Conservation (phyloP, 2,888 invertebrate genomes). For the Lycia hirtaria region DNA sequence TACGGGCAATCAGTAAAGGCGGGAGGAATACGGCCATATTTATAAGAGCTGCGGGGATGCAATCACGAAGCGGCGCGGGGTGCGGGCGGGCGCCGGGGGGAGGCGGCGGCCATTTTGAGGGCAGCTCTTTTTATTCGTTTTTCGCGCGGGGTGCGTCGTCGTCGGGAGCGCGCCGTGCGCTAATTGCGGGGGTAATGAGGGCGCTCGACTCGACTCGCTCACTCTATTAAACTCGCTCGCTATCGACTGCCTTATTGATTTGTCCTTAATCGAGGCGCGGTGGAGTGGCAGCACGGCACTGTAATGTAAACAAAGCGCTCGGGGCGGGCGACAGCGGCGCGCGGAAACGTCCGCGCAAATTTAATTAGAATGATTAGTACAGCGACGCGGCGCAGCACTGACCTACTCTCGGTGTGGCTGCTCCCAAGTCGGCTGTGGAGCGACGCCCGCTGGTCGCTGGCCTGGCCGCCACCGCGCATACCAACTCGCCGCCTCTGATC, state of each 20-base stretch:
- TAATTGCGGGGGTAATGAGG: slow-evolving; percentile 86
- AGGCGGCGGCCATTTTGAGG: slow-evolving; percentile 90
- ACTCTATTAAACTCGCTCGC: slow-evolving; percentile 83
- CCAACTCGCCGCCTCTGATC: slow-evolving; percentile 40
- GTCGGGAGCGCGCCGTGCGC: slow-evolving; percentile 82
- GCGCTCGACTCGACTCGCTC: slow-evolving; percentile 82
- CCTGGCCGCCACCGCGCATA: slow-evolving; percentile 32
- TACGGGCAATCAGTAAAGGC: slow-evolving; percentile 87
- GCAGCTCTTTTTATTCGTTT: slow-evolving; percentile 88
- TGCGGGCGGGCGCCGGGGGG: slow-evolving; percentile 75
- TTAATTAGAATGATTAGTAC: slow-evolving; percentile 75
- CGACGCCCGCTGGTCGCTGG: no score
- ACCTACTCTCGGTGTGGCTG: slow-evolving; percentile 30
- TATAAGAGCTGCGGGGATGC: slow-evolving; percentile 86
- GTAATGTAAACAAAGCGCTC: slow-evolving; percentile 75
- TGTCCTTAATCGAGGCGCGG: slow-evolving; percentile 79
- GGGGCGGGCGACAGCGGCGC: slow-evolving; percentile 48
- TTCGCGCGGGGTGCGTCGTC: slow-evolving; percentile 84
- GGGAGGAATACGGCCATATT: slow-evolving; percentile 86
- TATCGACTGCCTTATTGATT: slow-evolving; percentile 85
- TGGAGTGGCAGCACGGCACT: slow-evolving; percentile 57
- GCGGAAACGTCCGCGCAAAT: slow-evolving; percentile 66
- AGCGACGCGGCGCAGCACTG: slow-evolving; percentile 44
- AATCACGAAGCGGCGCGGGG: slow-evolving; percentile 86
- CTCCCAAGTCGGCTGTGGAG: slow-evolving; percentile 27